Conservation (phyloP, 2,797 vertebrate species). For the Rhodeus uyekii region DNA sequence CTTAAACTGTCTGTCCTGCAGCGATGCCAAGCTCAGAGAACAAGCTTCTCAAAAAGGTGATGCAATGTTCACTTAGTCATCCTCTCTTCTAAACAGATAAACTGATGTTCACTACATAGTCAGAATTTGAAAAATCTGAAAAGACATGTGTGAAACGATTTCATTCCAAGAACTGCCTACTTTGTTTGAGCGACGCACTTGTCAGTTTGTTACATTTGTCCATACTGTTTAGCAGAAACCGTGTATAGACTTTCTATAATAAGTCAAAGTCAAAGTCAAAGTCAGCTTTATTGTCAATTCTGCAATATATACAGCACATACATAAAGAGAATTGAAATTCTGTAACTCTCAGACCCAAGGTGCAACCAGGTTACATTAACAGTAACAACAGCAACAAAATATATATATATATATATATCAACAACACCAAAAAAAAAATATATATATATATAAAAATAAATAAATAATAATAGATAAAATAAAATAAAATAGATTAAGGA, state of each 20-base stretch:
- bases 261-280: too few species aligned
- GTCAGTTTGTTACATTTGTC: background rate
- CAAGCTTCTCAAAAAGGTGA: background rate
- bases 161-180: background rate
- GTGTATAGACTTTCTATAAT: background rate
- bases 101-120: background rate
- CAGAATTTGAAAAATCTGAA: background rate
- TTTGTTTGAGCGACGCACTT: background rate
- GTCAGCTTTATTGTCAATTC: too few species aligned
- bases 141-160: background rate
- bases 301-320: too few species aligned
- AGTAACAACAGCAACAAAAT: too few species aligned
- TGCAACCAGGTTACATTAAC: too few species aligned
- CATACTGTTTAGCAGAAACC: background rate
- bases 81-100: background rate
- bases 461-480: too few species aligned
- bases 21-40: conserved; percentile 2
- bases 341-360: too few species aligned
- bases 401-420: too few species aligned
- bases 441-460: too few species aligned
- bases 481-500: too few species aligned
- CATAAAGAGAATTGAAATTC: too few species aligned
- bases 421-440: too few species aligned
- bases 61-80: background rate
- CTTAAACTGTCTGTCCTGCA: conserved; percentile 8